Base-by-base conservation (phyloP, 1,140 invertebrate genomes). In the Coenobita brevimanus region DNA sequence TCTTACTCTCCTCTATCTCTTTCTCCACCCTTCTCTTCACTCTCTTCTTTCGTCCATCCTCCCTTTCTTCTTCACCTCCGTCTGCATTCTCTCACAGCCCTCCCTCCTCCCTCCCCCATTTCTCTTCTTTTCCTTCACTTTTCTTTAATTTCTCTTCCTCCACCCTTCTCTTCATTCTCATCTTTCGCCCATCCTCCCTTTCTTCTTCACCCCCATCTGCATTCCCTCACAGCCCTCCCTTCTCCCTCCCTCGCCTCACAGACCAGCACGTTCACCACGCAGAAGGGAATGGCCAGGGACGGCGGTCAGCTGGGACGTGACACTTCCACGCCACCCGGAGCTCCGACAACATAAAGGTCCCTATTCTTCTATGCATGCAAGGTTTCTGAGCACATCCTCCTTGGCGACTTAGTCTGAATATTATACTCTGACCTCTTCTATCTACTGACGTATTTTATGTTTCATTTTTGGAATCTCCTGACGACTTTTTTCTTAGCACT, bases 281-380 rank as follows among this genome's bases (percentile, higher is more conserved):
- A n/a, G n/a, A n/a, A n/a, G n/a, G n/a, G n/a, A n/a, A n/a, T n/a
- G n/a, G 41, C 24, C 33, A 38, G 33, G 41, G 24, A 71, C 6
- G 57, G 36, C 60, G 78, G 78, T 81, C 78, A 81, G 38, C 78
- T 41, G 36, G 21, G 57, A 24, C 24, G 21, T 81, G 78, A 81
- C 78, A 81, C 33, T 41, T 62, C 38, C 78, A 81, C 57, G 76
- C 27, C 57, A 57, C 76, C 76, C 60, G 54, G 78, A 17, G 17
- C 78, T 10, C 57, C 78, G 78, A 43, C n/a, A 81, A 81, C n/a
- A n/a, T n/a, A n/a, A n/a, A n/a, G n/a, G n/a, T n/a, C n/a, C n/a
- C n/a, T n/a, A n/a, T n/a, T n/a, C n/a, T n/a, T n/a, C n/a, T n/a
- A n/a, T n/a, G n/a, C n/a, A n/a, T n/a, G n/a, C n/a, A n/a, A n/a